These are phyloP conservation scores for Anoplopoma fimbria DNA, from an alignment of 2,113 vertebrate species.

Conservation along the genomic window DNA sequence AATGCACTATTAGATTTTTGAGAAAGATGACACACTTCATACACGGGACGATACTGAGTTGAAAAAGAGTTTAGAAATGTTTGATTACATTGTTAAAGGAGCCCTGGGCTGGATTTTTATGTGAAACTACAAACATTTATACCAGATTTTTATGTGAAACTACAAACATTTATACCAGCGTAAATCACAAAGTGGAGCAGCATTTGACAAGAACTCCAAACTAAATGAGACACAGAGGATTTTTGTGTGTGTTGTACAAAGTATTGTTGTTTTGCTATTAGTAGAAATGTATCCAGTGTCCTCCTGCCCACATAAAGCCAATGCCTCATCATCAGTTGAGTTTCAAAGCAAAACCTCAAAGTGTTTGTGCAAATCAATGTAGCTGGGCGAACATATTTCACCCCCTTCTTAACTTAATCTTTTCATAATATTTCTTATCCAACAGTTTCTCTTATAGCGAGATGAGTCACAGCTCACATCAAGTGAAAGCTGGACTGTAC, in stretches of 20 bases:
- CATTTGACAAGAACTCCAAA: constrained; percentile 16
- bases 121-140: constrained; percentile 22
- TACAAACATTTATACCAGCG: constrained; percentile 23
- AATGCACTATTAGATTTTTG: background rate
- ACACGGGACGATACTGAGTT: background rate
- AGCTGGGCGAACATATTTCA: background rate
- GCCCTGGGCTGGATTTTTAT: constrained; percentile 17
- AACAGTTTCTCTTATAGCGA: background rate
- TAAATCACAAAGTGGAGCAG: constrained; percentile 32
- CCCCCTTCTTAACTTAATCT: background rate
- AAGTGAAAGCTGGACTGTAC: constrained; percentile 8
- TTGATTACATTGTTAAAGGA: constrained; percentile 36
- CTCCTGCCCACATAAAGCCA: background rate
- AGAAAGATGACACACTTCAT: constrained; percentile 1
- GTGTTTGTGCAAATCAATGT: background rate
- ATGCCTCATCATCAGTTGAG: background rate
- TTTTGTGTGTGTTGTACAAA: background rate
- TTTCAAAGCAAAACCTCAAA: constrained; percentile 9
- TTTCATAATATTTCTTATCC: background rate
- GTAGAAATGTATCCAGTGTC: background rate
- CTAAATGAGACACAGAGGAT: constrained; percentile 24
- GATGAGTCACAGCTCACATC: constrained; percentile 2
- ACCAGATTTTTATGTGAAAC: constrained; percentile 28
- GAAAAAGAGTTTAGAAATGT: constrained; percentile 25
- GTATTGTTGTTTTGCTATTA: constrained; percentile 4